Evolutionary conservation across 2,113 vertebrate genomes (phyloP).

Genomic region (Todiramphus saurophagus): DNA sequence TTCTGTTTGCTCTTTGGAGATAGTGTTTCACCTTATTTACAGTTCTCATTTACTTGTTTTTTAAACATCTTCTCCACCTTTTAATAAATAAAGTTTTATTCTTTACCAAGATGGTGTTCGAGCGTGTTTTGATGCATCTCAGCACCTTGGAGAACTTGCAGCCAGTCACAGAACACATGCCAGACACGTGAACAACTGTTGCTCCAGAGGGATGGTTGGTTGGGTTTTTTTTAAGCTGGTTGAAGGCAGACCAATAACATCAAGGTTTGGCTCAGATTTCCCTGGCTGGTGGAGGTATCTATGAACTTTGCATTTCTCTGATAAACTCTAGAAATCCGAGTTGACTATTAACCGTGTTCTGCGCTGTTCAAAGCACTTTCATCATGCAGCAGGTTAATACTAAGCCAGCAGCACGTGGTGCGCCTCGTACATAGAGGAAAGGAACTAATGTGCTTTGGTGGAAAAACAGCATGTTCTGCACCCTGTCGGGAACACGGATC

Average conservation of each 20-base stretch:
- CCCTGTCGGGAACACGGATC: fast-evolving
- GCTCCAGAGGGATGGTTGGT: not conserved
- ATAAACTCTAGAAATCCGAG: not conserved
- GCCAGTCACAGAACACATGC: fast-evolving
- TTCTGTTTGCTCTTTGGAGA: not conserved
- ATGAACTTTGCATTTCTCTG: conserved; percentile 36
- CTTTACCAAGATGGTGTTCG: not conserved
- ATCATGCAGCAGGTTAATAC: fast-evolving
- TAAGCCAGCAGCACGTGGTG: not conserved
- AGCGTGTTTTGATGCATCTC: not conserved
- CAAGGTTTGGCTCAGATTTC: not conserved
- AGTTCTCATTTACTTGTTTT: not conserved
- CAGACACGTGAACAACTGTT: not conserved
- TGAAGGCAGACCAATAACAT: not conserved
- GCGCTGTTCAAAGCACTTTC: not conserved
- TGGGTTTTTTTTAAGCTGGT: not conserved
- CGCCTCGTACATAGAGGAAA: fast-evolving
- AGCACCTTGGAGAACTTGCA: not conserved
- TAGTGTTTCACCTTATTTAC: not conserved
- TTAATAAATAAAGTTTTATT: conserved; percentile 14
- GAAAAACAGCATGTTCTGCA: fast-evolving
- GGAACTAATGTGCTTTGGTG: fast-evolving
- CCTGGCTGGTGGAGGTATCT: not conserved
- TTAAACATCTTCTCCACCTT: not conserved
- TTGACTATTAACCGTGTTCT: conserved; percentile 19